phyloP scores from a whole-genome alignment of 2,888 invertebrate species.

The Octodonta nipae region DNA sequence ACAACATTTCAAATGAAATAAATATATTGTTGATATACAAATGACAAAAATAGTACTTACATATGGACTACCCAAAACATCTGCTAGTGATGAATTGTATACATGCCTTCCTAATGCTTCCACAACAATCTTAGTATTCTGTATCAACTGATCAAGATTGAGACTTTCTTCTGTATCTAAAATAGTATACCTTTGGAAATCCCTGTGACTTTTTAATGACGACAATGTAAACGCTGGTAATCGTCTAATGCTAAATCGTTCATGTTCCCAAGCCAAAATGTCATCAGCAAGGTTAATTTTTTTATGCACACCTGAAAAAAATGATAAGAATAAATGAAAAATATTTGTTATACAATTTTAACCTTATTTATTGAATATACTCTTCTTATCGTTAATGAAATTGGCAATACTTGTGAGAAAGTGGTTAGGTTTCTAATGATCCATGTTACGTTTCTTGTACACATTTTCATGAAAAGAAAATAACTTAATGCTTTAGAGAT shows the following conservation, averaged over 20 bases:
- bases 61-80: constrained; percentile 60
- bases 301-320: constrained; percentile 53
- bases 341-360: too few species aligned
- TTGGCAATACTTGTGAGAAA: too few species aligned
- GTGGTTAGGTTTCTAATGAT: too few species aligned
- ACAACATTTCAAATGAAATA: too few species aligned
- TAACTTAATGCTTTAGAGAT: too few species aligned
- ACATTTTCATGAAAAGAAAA: too few species aligned
- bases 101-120: constrained; percentile 73
- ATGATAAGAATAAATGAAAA: too few species aligned
- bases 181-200: constrained; percentile 46
- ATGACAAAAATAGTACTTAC: too few species aligned
- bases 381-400: too few species aligned
- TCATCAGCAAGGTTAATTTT: constrained; percentile 94
- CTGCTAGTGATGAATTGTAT: constrained; percentile 54
- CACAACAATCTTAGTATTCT: constrained; percentile 62
- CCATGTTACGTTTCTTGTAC: too few species aligned
- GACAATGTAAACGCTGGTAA: constrained; percentile 87
- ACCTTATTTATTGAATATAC: too few species aligned
- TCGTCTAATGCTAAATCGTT: constrained; percentile 77
- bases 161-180: constrained; percentile 47
- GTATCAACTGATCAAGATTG: constrained; percentile 43
- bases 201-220: constrained; percentile 55
- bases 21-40: too few species aligned
- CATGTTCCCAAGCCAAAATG: constrained; percentile 90